Base-by-base conservation (phyloP, 2,888 invertebrate genomes). In the Acleris emargana region DNA sequence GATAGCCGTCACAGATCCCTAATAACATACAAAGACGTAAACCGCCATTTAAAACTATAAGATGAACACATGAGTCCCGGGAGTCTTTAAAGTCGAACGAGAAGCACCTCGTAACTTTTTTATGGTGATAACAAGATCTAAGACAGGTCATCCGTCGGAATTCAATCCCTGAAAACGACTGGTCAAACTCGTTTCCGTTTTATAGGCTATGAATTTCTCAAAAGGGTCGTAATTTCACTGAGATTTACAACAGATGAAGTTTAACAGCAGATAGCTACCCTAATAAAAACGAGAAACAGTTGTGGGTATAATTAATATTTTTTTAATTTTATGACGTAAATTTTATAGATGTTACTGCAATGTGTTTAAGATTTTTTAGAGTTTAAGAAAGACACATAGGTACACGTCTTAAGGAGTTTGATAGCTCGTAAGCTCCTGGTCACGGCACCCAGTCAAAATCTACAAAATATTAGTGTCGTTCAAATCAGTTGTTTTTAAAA, bases 21-120 rank as follows among this genome's bases (percentile, higher is more conserved):
- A 51, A 60, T 59, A 64, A 58, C 58, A 43, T 49, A 60, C n/a
- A 45, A 18, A 20, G 58, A 25, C 50, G 45, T 61, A 47, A 61
- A 51, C 16, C 43, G 51, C 51, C 52, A 61, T 61, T 66, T 66
- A 61, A 66, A 66, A 57, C 57, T 57, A 66, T 57, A 57, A 61
- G 51, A 18, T 54, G 54, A 64, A 60, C 64, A 43, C 58, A 45
- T 28, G 45, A 59, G 20, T 51, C 61, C 61, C 66, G 45, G 38
- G 55, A 43, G 51, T 42, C 53, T 55, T 51, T 66, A 55, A 61
- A 61, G 25, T 52, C 20, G 70, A 67, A 61, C 64, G 67, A 67
- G 69, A 67, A 80, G 75, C 71, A 75, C 71, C 70, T 84, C 85
- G 79, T 86, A 83, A 86, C 76, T 28, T 59, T 73, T 84, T 85